A percentile compares a stretch with the other conserved stretches of the same genome.
Conservation (phyloP, 2,888 invertebrate genomes). For the Pollenia griseotomentosa region DNA sequence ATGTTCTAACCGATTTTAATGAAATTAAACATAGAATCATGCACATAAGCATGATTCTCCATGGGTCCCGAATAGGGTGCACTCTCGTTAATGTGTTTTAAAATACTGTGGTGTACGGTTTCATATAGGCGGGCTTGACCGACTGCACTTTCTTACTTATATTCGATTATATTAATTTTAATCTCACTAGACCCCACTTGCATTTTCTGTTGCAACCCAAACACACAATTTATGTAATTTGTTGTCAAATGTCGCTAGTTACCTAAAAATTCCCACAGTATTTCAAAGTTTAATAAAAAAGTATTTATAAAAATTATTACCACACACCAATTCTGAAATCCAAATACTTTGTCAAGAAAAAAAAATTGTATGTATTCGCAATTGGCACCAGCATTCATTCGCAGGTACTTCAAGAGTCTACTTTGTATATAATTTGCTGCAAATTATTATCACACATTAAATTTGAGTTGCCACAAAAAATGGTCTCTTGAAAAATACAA, state of each 20-base stretch:
- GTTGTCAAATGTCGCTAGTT: conserved; percentile 6
- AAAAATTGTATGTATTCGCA: background rate
- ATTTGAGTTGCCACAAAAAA: conserved; percentile 51
- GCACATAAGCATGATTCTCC: no score
- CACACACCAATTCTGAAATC: conserved; percentile 22
- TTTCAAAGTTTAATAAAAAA: conserved; percentile 29
- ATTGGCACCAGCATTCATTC: background rate
- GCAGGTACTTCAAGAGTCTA: background rate
- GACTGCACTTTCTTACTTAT: no score
- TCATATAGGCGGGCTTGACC: no score
- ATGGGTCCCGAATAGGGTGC: no score
- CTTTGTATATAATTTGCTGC: conserved; percentile 18
- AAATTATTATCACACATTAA: conserved; percentile 59
- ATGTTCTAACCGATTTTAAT: no score
- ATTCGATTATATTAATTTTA: no score
- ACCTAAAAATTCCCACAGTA: conserved; percentile 45
- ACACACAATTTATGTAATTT: conserved; percentile 17
- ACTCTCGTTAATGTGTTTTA: no score
- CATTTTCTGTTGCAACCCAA: conserved; percentile 4
- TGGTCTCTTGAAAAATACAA: background rate
- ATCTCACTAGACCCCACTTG: conserved; percentile 28
- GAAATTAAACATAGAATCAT: no score
- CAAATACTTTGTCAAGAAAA: background rate
- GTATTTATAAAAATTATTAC: conserved; percentile 29
- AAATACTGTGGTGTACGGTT: no score